A percentile compares a stretch with the other conserved stretches of the same genome.
These are phyloP conservation scores for Epicampocera succincta DNA, from an alignment of 2,888 invertebrate genomes.

Conservation along the genomic window DNA sequence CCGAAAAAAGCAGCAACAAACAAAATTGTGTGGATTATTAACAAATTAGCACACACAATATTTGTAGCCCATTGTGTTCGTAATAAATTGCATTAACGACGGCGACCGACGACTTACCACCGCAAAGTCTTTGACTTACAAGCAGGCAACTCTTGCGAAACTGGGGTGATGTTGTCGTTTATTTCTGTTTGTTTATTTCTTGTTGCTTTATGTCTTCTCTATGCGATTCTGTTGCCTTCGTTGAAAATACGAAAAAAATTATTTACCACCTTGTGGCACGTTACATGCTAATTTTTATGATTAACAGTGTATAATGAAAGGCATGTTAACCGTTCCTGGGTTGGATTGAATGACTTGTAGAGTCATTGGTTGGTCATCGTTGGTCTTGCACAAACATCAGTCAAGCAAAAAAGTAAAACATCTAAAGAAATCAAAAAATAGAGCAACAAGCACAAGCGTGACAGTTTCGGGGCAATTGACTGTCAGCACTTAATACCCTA, in stretches of 20 bases:
- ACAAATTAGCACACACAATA: slow-evolving; percentile 76
- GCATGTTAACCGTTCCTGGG: slow-evolving; percentile 40
- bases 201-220: slow-evolving; percentile 12
- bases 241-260: slow-evolving; percentile 57
- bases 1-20: slow-evolving; percentile 28
- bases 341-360: slow-evolving; percentile 1
- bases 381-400: background rate
- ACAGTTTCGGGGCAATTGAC: too few species aligned
- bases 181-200: slow-evolving; percentile 4
- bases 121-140: slow-evolving; percentile 7
- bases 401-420: background rate
- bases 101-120: slow-evolving; percentile 19
- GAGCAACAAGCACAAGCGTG: background rate
- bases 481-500: too few species aligned
- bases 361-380: too few species aligned
- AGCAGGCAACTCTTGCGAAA: background rate
- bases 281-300: slow-evolving; percentile 64
- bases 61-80: slow-evolving; percentile 66
- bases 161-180: slow-evolving; percentile 9
- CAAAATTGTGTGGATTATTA: slow-evolving; percentile 73
- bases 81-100: slow-evolving; percentile 60
- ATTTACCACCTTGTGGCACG: slow-evolving; percentile 69
- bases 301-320: slow-evolving; percentile 53
- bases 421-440: background rate
- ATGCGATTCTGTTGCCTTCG: slow-evolving; percentile 1